Evolutionary conservation across 2,888 invertebrate species (phyloP).

Genomic region (Lasioglossum pauxillum): DNA sequence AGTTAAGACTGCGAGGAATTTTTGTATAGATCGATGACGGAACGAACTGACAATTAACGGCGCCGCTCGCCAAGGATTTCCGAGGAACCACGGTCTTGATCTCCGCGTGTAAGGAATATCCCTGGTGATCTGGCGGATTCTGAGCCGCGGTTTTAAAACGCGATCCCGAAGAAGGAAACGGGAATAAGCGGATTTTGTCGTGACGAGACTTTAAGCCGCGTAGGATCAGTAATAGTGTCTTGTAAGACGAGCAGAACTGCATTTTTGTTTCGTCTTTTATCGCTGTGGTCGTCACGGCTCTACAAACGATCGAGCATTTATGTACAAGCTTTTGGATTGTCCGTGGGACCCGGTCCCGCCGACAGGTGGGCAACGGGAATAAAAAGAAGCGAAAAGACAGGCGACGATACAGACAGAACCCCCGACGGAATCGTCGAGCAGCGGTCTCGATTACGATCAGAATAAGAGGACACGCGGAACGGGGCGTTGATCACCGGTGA

Average conservation of each 20-base stretch:
- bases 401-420: background rate
- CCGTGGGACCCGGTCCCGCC: slow-evolving; percentile 2
- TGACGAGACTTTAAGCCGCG: slow-evolving; percentile 65
- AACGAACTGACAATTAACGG: background rate
- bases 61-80: background rate
- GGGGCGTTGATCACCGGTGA: slow-evolving; percentile 41
- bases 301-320: slow-evolving; percentile 19
- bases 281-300: slow-evolving; percentile 25
- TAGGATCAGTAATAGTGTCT: slow-evolving; percentile 66
- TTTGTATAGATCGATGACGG: background rate
- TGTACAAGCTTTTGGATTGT: slow-evolving; percentile 17
- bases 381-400: background rate
- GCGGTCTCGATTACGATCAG: slow-evolving; percentile 46
- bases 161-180: slow-evolving; percentile 56
- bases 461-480: slow-evolving; percentile 51
- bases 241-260: slow-evolving; percentile 61
- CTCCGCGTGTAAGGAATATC: slow-evolving; percentile 39
- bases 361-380: background rate
- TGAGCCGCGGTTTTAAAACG: slow-evolving; percentile 49
- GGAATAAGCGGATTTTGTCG: slow-evolving; percentile 67
- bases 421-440: slow-evolving; percentile 22
- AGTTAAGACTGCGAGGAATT: background rate
- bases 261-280: slow-evolving; percentile 56
- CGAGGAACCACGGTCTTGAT: background rate
- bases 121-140: slow-evolving; percentile 27